Base-by-base conservation (phyloP, 2,888 invertebrate genomes). In the Drosophila melanosoma region DNA sequence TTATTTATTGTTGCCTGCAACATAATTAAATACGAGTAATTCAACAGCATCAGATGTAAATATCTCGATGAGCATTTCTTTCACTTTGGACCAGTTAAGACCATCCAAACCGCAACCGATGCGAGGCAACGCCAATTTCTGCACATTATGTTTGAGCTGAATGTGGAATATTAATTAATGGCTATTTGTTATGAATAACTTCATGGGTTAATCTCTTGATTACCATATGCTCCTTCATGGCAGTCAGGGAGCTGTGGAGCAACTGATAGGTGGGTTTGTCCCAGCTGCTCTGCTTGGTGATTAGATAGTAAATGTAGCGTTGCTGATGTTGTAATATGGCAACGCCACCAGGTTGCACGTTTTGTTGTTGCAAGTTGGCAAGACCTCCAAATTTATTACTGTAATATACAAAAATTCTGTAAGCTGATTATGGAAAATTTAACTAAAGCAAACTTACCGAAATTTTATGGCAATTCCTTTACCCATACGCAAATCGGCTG, bases 91-190 rank as follows among this genome's bases (percentile, higher is more conserved):
- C 96, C 96, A 96, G 51, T 94, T 91, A 4, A 96, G 92, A 7
- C 94, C 91, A 89, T 96, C 96, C 49, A 96, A 91, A 5, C 96
- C 96, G 90, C 95, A 95, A 0, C 95, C 96, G 67, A 96, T 94
- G 77, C 93, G 92, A 0, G 96, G 96, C 91, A 96, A 94, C 1
- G 95, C 95, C 56, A 96, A 74, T 59, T 94, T 93, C 20, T 79
- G 91, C 0, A 96, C 94, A 26, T 92, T 82, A 74, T 95, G 89
- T 53, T 93, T 76, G 5, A 92, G 78, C 93, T 93, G 4, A 8
- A 11, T 33, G n/a, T 8, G 1, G 23, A 36, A 23, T 15, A 11
- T 38, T 29, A 20, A 33, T 51, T 60, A 42, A 57, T 11, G 17
- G 20, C 17, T 7, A 23, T 45, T 8, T 45, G 26, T 26, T n/a